phyloP scores from a whole-genome alignment of 2,888 invertebrate species.

The Drosophila stalkeri region DNA sequence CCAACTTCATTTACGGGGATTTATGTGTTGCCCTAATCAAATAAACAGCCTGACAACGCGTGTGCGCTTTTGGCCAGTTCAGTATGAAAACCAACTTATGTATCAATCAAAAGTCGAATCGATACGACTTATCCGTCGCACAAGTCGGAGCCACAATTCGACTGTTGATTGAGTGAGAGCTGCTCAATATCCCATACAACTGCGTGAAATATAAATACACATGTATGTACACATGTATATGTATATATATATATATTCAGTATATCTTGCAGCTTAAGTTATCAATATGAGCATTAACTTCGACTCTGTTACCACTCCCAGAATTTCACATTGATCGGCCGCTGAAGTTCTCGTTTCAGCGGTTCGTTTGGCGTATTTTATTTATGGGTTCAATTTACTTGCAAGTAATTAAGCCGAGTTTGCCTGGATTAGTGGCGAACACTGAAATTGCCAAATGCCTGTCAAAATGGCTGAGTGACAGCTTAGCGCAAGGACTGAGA shows the following conservation, averaged over 20 bases:
- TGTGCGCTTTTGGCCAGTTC: slow-evolving; percentile 19
- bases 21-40: slow-evolving; percentile 63
- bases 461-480: slow-evolving; percentile 49
- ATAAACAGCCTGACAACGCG: slow-evolving; percentile 50
- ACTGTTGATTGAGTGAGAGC: slow-evolving; percentile 51
- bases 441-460: slow-evolving; percentile 54
- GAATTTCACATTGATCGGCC: slow-evolving; percentile 32
- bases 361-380: slow-evolving; percentile 53
- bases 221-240: slow-evolving; percentile 20
- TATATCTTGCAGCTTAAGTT: slow-evolving; percentile 70
- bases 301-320: slow-evolving; percentile 9
- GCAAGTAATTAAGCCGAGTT: slow-evolving; percentile 75
- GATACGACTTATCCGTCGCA: slow-evolving; percentile 63
- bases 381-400: slow-evolving; percentile 77
- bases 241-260: neutral
- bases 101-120: slow-evolving; percentile 80
- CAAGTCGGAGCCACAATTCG: slow-evolving; percentile 30
- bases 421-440: slow-evolving; percentile 70
- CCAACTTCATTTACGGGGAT: slow-evolving; percentile 73
- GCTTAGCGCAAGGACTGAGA: slow-evolving; percentile 17
- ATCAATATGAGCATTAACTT: slow-evolving; percentile 73
- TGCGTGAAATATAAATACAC: neutral
- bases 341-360: slow-evolving; percentile 64
- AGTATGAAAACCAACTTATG: slow-evolving; percentile 36
- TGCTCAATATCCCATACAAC: slow-evolving; percentile 1